phyloP scores from a whole-genome alignment of 2,888 invertebrate genomes.

The Trichacis sp. region DNA sequence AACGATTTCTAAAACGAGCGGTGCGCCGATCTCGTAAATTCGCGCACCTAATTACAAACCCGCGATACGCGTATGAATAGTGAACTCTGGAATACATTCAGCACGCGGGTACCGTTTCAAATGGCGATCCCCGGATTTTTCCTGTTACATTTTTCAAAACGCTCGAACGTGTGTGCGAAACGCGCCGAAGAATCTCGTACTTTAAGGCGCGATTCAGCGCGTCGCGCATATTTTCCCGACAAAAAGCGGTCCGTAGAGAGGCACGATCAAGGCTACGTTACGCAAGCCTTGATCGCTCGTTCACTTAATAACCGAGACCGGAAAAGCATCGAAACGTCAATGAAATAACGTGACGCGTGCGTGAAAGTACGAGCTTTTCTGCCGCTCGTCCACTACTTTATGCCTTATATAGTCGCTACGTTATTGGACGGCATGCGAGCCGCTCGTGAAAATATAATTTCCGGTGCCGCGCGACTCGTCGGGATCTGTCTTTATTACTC shows the following conservation, averaged over 20 bases:
- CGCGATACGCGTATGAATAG: slow-evolving; percentile 14
- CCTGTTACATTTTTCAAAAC: slow-evolving; percentile 7
- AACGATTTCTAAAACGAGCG: not conserved
- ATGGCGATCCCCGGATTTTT: slow-evolving; percentile 21
- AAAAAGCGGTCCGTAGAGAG: not conserved
- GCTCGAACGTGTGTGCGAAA: no score
- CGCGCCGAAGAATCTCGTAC: slow-evolving; percentile 4
- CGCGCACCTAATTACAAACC: not conserved
- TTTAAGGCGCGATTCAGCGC: slow-evolving; percentile 14
- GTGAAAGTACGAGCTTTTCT: slow-evolving; percentile 14
- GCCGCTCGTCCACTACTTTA: slow-evolving; percentile 25
- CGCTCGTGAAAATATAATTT: slow-evolving; percentile 52
- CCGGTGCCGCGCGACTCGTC: slow-evolving; percentile 45
- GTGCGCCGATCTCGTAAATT: not conserved
- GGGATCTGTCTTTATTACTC: slow-evolving; percentile 47
- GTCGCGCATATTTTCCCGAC: slow-evolving; percentile 3
- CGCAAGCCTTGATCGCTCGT: not conserved
- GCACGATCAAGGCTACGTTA: not conserved
- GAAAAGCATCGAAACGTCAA: slow-evolving; percentile 32
- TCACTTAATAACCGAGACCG: slow-evolving; percentile 8
- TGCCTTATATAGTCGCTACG: slow-evolving; percentile 32
- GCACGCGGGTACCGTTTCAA: slow-evolving; percentile 20
- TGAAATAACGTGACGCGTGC: slow-evolving; percentile 34
- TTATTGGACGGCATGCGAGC: slow-evolving; percentile 40
- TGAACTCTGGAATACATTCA: slow-evolving; percentile 11